These are phyloP conservation scores for Papilio polyxenes DNA, from an alignment of 1,140 invertebrate genomes.

Conservation along the genomic window DNA sequence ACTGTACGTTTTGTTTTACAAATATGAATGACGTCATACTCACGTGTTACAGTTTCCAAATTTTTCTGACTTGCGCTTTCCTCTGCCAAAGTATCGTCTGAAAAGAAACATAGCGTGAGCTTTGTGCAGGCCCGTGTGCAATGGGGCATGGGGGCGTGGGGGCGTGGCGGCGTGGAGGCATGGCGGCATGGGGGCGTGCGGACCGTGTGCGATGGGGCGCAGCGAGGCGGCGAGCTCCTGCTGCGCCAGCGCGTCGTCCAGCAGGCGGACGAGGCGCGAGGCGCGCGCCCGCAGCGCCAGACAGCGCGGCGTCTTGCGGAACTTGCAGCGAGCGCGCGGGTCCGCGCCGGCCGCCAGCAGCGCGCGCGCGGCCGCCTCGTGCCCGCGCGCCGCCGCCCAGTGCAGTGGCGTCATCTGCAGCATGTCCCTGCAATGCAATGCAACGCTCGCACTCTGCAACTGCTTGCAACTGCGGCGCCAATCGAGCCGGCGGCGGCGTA, in stretches of 20 bases:
- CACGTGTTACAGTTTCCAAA: slow-evolving; percentile 3
- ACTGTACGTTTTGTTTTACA: too few relatives aligned
- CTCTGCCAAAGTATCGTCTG: not conserved
- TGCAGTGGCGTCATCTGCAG: slow-evolving; percentile 96
- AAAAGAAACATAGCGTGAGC: not conserved
- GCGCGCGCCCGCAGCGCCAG: slow-evolving; percentile 81
- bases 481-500: slow-evolving; percentile 52
- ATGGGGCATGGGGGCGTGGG: not conserved
- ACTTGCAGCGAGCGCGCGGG: slow-evolving; percentile 87
- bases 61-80: not conserved
- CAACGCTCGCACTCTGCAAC: slow-evolving; percentile 64
- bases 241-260: slow-evolving; percentile 38
- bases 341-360: slow-evolving; percentile 89
- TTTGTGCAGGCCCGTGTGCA: not conserved
- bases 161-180: not conserved
- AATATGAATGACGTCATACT: not conserved
- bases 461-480: too few relatives aligned
- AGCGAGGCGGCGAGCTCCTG: slow-evolving; percentile 42
- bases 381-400: slow-evolving; percentile 92
- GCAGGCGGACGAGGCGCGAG: not conserved
- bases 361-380: slow-evolving; percentile 83
- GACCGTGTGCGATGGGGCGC: slow-evolving; percentile 35
- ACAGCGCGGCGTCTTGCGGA: slow-evolving; percentile 90
- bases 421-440: slow-evolving; percentile 87
- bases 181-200: not conserved